Conservation (phyloP, 2,888 invertebrate species). For the Rhagophthalmus giganteus region DNA sequence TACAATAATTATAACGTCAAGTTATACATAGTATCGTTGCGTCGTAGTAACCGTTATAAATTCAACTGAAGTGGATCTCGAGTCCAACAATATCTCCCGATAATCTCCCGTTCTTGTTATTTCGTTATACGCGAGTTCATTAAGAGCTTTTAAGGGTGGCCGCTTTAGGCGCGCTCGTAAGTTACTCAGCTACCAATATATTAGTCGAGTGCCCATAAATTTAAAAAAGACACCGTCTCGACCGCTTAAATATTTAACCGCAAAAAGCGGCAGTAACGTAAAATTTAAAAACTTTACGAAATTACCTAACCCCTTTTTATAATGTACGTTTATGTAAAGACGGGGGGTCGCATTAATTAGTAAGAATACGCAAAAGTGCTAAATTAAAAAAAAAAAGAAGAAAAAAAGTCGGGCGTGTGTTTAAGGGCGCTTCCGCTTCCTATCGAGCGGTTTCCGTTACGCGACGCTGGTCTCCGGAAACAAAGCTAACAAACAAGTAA, state of each 20-base stretch:
- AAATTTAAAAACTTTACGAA: conserved; percentile 6
- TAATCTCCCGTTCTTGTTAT: too few relatives aligned
- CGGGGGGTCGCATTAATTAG: conserved; percentile 8
- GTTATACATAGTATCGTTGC: too few relatives aligned
- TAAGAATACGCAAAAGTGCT: conserved; percentile 12
- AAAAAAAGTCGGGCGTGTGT: conserved; percentile 6
- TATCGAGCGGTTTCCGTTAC: conserved; percentile 11
- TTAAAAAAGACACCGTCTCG: too few relatives aligned
- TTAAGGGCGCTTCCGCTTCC: conserved; percentile 11
- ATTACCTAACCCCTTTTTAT: conserved; percentile 7
- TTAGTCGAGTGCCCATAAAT: too few relatives aligned
- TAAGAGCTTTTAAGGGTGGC: too few relatives aligned
- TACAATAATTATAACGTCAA: too few relatives aligned
- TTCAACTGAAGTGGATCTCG: too few relatives aligned
- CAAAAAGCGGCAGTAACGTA: background rate
- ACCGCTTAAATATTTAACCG: background rate
- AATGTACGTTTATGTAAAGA: conserved; percentile 1
- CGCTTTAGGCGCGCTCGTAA: too few relatives aligned
- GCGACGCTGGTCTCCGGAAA: conserved; percentile 7
- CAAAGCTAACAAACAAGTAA: conserved; percentile 8
- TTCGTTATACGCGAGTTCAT: too few relatives aligned
- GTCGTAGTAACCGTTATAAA: too few relatives aligned
- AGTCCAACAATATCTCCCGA: too few relatives aligned
- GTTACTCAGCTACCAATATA: too few relatives aligned
- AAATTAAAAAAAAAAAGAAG: conserved; percentile 14